Conservation (phyloP, 2,797 vertebrate genomes). For the Myripristis jacobus region DNA sequence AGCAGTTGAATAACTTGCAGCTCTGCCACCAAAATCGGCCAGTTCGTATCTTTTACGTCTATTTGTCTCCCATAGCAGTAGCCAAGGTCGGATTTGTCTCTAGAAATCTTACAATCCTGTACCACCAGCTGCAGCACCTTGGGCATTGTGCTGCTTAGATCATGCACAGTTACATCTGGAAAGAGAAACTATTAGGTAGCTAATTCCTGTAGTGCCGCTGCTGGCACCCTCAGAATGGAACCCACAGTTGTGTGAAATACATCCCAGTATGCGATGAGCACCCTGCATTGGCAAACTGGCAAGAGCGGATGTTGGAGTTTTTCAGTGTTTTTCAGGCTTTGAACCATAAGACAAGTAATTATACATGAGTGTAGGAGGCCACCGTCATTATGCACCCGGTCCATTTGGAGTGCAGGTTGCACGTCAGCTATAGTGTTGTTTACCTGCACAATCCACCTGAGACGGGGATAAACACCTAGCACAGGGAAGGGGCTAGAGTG, state of each 20-base stretch:
- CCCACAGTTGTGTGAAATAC: conserved; percentile 32
- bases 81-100: not conserved
- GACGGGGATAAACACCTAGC: too few relatives aligned
- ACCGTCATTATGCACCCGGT: conserved; percentile 50
- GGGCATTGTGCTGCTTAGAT: too few relatives aligned
- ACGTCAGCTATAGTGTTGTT: conserved; percentile 25
- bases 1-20: too few relatives aligned
- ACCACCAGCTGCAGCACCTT: not conserved
- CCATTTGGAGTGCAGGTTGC: conserved; percentile 33
- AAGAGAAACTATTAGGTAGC: not conserved
- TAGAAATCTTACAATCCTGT: not conserved
- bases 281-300: conserved; percentile 18
- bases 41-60: too few relatives aligned
- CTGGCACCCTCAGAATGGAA: conserved; percentile 13
- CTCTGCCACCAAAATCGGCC: too few relatives aligned
- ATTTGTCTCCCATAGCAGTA: not conserved
- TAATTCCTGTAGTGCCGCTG: not conserved
- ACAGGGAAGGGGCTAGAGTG: too few relatives aligned
- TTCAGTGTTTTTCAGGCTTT: conserved; percentile 33
- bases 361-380: conserved; percentile 39
- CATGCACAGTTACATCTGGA: too few relatives aligned
- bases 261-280: conserved; percentile 27
- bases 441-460: conserved; percentile 23
- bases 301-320: not conserved
- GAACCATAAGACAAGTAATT: conserved; percentile 46